Conservation (phyloP, 2,888 invertebrate species). For the Cenopis cana region DNA sequence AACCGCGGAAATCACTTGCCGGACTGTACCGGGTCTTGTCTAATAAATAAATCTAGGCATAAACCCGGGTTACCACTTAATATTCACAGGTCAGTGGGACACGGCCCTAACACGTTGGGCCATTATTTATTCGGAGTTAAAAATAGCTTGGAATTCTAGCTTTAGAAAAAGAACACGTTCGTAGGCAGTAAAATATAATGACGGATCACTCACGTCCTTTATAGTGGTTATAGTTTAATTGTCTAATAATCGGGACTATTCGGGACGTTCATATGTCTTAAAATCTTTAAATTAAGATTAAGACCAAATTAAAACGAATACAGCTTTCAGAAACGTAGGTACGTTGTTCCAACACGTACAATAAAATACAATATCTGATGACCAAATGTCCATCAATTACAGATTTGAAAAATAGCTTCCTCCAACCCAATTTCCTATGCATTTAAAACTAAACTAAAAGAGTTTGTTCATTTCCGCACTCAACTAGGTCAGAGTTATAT, state of each 20-base stretch:
- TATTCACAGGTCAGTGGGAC: constrained; percentile 28
- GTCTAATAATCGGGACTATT: too few species aligned
- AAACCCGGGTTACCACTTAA: constrained; percentile 5
- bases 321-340: constrained; percentile 2
- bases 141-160: constrained; percentile 14
- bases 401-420: constrained; percentile 3
- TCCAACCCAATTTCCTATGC: constrained; percentile 28
- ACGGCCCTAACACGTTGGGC: not conserved
- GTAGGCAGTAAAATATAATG: too few species aligned
- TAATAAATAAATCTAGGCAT: constrained; percentile 22
- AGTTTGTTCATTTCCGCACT: constrained; percentile 24
- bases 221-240: too few species aligned
- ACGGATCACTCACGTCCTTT: too few species aligned
- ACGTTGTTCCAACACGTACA: not conserved
- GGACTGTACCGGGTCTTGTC: not conserved
- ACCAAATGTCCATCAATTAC: constrained; percentile 1
- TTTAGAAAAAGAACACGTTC: not conserved
- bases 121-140: not conserved
- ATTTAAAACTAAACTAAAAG: constrained; percentile 30
- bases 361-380: not conserved
- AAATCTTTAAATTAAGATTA: too few species aligned
- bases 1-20: not conserved
- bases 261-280: too few species aligned
- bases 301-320: not conserved
- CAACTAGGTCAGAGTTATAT: constrained; percentile 33